A percentile compares a stretch with the other conserved stretches of the same genome.
phyloP scores from a whole-genome alignment of 2,797 vertebrate genomes.

The Ispidina lecontei region DNA sequence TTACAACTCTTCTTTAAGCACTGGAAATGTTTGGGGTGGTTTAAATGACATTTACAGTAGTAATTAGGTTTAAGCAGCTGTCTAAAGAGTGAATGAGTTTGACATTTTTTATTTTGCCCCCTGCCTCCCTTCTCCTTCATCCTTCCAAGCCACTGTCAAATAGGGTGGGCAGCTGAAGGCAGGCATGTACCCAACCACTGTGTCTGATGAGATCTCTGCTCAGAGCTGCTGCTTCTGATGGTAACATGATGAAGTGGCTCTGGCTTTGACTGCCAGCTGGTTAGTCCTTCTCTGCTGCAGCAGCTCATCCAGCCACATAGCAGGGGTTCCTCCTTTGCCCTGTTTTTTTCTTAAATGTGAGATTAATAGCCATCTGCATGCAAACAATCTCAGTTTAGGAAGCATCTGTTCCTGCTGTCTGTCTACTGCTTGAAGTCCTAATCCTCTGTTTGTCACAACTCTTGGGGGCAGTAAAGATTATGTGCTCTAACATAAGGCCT shows the following conservation, averaged over 20 bases:
- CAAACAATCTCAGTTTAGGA: neutral
- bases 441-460: neutral
- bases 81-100: neutral
- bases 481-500: neutral
- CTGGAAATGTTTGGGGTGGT: slow-evolving; percentile 26
- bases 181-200: fast-evolving
- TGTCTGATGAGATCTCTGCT: neutral
- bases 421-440: neutral
- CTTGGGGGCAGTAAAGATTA: neutral
- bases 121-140: fast-evolving
- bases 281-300: neutral
- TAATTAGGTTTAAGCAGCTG: slow-evolving; percentile 10
- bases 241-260: fast-evolving
- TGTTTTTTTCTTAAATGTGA: neutral
- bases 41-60: slow-evolving; percentile 45
- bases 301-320: neutral
- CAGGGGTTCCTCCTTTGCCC: neutral
- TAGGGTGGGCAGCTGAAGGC: neutral
- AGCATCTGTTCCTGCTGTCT: neutral
- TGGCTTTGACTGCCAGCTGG: neutral
- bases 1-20: slow-evolving; percentile 52
- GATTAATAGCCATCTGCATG: neutral
- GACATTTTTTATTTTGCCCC: no score
- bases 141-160: neutral
- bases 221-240: neutral